Base-by-base conservation (phyloP, 2,888 invertebrate genomes). In the Macropis europaea region DNA sequence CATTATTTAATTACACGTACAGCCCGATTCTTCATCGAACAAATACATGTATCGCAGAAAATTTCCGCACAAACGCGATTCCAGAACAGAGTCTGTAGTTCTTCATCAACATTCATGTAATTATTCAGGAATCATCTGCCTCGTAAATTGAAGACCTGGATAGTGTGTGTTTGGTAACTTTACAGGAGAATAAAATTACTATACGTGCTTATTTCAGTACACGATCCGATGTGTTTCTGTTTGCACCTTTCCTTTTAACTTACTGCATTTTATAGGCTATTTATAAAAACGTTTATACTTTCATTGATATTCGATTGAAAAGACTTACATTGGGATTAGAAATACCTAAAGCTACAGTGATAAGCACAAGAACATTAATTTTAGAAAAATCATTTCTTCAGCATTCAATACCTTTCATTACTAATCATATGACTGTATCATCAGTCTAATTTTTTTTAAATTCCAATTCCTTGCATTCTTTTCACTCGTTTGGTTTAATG, bases 1-100 rank as follows among this genome's bases (percentile, higher is more conserved):
- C 73, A 72, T 70, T 70, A 76, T 68, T 69, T 71, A 77, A 77
- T 79, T 61, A 63, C 63, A 56, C 60, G 36, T 30, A 63, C 47
- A 32, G 40, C 52, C 53, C 59, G 45, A 24, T 66, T 62, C n/a
- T 48, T 36, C 17, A 34, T 28, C 22, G 52, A n/a, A 52, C 60
- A 32, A 52, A 48, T 43, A 30, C 22, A 17, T 38, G 26, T 19
- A 36, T 32, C 32, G 64, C 50, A 52, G 54, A 64, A 42, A 43
- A 72, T 7, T 22, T 73, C 34, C 47, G 59, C 56, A 28, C 26
- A 47, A 47, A 61, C 34, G 56, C 34, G 17, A 63, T 48, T 59
- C 48, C 53, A 59, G 34, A 48, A 43, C 30, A 43, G 19, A 52
- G 15, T 24, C 30, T 17, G n/a, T 4, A 28, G 28, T 17, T 38